Conservation (phyloP, 2,797 vertebrate species). For the Sebastolobus alascanus region DNA sequence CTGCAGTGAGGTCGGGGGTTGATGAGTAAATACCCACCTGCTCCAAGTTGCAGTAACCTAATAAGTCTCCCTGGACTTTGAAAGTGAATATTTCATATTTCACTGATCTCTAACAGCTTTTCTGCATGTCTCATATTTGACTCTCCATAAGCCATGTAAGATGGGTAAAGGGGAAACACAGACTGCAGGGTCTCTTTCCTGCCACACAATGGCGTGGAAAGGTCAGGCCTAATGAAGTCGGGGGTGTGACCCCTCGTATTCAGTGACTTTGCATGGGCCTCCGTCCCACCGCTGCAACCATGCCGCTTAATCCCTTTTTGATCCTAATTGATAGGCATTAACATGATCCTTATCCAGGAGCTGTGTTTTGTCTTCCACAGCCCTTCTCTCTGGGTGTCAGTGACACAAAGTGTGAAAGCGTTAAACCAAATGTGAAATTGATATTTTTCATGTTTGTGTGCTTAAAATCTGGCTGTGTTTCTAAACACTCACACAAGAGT, state of each 20-base stretch:
- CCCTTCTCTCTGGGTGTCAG: conserved; percentile 81
- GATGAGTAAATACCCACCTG: conserved; percentile 80
- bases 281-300: conserved; percentile 77
- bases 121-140: conserved; percentile 74
- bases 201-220: conserved; percentile 84
- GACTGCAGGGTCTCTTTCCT: conserved; percentile 78
- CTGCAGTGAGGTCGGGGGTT: conserved; percentile 61
- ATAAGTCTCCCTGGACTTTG: conserved; percentile 81
- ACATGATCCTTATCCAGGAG: conserved; percentile 85
- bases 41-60: conserved; percentile 79
- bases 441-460: conserved; percentile 87
- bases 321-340: conserved; percentile 90
- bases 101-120: conserved; percentile 78
- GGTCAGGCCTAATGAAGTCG: conserved; percentile 91
- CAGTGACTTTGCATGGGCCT: conserved; percentile 84
- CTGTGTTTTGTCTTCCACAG: conserved; percentile 85
- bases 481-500: conserved; percentile 74
- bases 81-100: conserved; percentile 84
- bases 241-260: conserved; percentile 89
- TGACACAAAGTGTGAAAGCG: conserved; percentile 86
- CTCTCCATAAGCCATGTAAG: conserved; percentile 70
- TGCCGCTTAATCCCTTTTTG: conserved; percentile 87
- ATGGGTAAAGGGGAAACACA: conserved; percentile 64
- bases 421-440: conserved; percentile 89
- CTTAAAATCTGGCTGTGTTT: conserved; percentile 71